Evolutionary conservation across 2,113 vertebrate genomes (phyloP).

Genomic region (Saiga tatarica): DNA sequence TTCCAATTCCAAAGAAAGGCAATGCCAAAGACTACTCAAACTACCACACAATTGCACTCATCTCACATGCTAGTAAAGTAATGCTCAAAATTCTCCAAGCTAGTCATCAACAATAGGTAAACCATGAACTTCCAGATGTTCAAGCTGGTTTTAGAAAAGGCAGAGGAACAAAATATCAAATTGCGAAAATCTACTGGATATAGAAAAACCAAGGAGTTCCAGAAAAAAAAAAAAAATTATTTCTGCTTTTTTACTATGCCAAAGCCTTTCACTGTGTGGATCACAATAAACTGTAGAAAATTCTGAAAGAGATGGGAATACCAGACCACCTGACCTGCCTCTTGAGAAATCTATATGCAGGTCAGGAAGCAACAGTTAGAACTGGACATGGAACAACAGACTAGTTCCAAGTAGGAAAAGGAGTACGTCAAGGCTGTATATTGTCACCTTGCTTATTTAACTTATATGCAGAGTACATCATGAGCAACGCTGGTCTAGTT

Average conservation of each 20-base stretch:
- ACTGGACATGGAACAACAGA: no score
- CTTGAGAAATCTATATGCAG: no score
- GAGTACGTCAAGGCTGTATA: neutral
- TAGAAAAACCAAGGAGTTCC: no score
- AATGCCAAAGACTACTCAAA: neutral
- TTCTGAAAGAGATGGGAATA: no score
- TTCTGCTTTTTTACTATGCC: no score
- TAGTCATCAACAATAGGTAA: neutral
- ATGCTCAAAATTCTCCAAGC: neutral
- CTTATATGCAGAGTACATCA: neutral
- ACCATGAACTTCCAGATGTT: neutral
- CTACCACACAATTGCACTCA: neutral
- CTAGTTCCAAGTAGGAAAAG: no score
- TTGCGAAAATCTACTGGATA: neutral
- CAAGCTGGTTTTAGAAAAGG: neutral
- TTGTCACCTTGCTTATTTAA: neutral
- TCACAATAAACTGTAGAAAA: no score
- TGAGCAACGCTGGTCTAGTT: rapidly evolving
- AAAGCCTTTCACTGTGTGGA: no score
- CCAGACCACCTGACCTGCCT: no score
- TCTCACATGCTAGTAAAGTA: neutral
- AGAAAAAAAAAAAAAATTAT: no score
- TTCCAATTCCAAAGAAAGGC: neutral
- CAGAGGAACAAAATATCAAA: neutral
- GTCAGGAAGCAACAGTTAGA: no score